These are phyloP conservation scores for Pilophorus perplexus DNA, from an alignment of 2,888 invertebrate species.

Conservation along the genomic window DNA sequence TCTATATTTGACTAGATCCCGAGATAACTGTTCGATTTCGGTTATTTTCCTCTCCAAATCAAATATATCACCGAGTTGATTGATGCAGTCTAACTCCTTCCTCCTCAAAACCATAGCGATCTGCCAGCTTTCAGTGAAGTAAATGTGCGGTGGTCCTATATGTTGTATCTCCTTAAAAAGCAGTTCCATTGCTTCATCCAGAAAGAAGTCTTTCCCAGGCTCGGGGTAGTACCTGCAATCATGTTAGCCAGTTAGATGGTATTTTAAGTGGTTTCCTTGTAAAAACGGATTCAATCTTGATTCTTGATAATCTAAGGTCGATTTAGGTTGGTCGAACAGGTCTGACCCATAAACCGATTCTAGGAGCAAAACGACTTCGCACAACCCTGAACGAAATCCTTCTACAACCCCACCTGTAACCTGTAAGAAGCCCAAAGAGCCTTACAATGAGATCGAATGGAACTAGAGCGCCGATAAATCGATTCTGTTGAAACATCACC, in stretches of 20 bases:
- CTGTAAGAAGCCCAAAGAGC: too few species aligned
- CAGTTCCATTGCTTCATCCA: slow-evolving; percentile 34
- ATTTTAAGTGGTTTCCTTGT: too few species aligned
- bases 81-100: slow-evolving; percentile 10
- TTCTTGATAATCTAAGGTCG: not conserved
- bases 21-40: slow-evolving; percentile 2
- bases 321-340: too few species aligned
- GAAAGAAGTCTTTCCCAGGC: slow-evolving; percentile 14
- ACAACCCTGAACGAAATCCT: too few species aligned
- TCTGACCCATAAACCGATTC: too few species aligned
- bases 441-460: too few species aligned
- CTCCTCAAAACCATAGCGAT: slow-evolving; percentile 43
- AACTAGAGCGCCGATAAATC: too few species aligned
- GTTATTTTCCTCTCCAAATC: not conserved
- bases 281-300: not conserved
- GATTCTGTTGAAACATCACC: too few species aligned
- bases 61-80: not conserved
- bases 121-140: slow-evolving; percentile 45
- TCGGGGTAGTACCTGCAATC: slow-evolving; percentile 32
- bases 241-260: too few species aligned
- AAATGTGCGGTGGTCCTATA: slow-evolving; percentile 42
- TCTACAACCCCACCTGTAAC: too few species aligned
- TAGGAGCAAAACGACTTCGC: too few species aligned
- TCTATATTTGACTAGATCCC: not conserved
- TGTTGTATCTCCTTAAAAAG: slow-evolving; percentile 26